Percentiles rank a stretch among this genome's conserved stretches.
phyloP scores from a whole-genome alignment of 1,140 invertebrate species.

The Maniola jurtina region DNA sequence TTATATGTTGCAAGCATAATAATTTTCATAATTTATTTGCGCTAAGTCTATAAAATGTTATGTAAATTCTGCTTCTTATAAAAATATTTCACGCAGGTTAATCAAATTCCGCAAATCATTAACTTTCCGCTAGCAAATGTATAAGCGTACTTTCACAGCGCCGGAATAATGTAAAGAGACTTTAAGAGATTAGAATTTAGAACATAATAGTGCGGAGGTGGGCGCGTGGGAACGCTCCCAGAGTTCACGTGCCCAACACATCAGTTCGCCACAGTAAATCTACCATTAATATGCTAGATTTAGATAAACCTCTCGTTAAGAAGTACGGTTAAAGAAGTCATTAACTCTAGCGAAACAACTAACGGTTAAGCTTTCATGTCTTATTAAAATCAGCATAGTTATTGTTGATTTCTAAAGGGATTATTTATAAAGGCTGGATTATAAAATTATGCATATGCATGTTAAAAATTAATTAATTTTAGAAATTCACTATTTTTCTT shows the following conservation, averaged over 20 bases:
- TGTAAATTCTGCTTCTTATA: background rate
- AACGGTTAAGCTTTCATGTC: slow-evolving; percentile 14
- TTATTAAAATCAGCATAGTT: slow-evolving; percentile 2
- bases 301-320: slow-evolving; percentile 48
- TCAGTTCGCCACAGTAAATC: slow-evolving; percentile 61
- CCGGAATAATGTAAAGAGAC: slow-evolving; percentile 72
- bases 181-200: slow-evolving; percentile 76
- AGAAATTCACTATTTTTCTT: no score
- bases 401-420: no score
- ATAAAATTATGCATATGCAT: background rate
- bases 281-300: slow-evolving; percentile 69
- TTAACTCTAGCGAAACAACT: slow-evolving; percentile 20
- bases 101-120: slow-evolving; percentile 48
- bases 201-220: slow-evolving; percentile 74
- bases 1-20: no score
- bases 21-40: no score
- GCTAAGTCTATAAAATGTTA: no score
- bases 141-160: slow-evolving; percentile 67
- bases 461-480: background rate
- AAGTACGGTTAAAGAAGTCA: slow-evolving; percentile 31
- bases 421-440: background rate
- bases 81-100: slow-evolving; percentile 1
- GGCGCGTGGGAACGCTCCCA: slow-evolving; percentile 76
- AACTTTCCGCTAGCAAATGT: slow-evolving; percentile 59
- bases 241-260: slow-evolving; percentile 67